phyloP scores from a whole-genome alignment of 2,797 vertebrate species.

The Pipistrellus pygmaeus region DNA sequence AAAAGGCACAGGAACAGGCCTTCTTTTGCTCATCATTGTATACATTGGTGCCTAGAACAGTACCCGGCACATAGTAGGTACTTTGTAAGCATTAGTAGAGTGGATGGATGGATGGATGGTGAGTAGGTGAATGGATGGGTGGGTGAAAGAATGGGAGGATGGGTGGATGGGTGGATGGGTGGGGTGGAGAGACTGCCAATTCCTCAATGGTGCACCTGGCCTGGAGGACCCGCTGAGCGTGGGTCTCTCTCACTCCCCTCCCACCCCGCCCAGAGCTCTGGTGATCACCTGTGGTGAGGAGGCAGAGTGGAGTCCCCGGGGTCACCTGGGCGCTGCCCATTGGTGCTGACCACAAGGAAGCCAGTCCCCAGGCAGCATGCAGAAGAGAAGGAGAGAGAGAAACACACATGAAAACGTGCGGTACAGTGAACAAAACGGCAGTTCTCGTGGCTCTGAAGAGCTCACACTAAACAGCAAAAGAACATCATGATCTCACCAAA shows the following conservation, averaged over 20 bases:
- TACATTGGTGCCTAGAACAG: slow-evolving; percentile 9
- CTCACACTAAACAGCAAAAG: slow-evolving; percentile 86
- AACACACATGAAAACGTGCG: slow-evolving; percentile 91
- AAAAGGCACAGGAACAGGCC: background rate
- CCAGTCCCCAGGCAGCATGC: slow-evolving; percentile 95
- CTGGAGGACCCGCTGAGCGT: background rate
- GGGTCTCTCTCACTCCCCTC: slow-evolving; percentile 55
- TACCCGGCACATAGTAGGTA: slow-evolving; percentile 57
- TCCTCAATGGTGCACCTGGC: slow-evolving; percentile 52
- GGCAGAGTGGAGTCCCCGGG: slow-evolving; percentile 95
- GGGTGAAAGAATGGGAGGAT: background rate
- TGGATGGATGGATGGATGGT: background rate
- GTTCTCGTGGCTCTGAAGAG: slow-evolving; percentile 86
- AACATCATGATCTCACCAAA: slow-evolving; percentile 73
- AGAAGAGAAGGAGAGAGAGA: slow-evolving; percentile 92
- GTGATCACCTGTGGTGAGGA: slow-evolving; percentile 99
- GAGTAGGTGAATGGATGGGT: fast-evolving
- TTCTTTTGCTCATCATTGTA: background rate
- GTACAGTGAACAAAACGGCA: slow-evolving; percentile 80
- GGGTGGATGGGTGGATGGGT: background rate
- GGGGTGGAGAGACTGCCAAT: background rate
- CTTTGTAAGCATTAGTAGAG: background rate
- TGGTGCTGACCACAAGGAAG: slow-evolving; percentile 97
- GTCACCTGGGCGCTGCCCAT: slow-evolving; percentile 98
- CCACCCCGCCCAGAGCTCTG: slow-evolving; percentile 84